Evolutionary conservation across 2,888 invertebrate genomes (phyloP), one percentile per base, ranked within the genome.

Genomic region (Apodemia duryi): DNA sequence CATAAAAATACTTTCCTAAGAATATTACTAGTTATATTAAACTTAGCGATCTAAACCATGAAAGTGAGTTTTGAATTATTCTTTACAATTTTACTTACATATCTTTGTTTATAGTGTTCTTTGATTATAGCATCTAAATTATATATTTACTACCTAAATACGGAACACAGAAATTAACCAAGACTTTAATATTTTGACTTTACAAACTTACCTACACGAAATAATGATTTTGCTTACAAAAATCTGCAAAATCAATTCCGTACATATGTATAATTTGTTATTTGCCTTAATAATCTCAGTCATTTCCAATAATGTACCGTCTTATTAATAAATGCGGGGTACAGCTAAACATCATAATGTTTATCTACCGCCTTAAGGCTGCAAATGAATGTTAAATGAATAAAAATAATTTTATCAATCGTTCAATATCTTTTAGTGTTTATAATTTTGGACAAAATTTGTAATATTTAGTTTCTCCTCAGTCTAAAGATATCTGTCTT

Each of bases 141-240:
- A 57, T 57, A 57, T 57, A 57, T 57, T 57, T 32, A 57, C 54
- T 57, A 57, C 54, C 54, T 57, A 57, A 57, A 57, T 57, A 57
- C 32, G 28, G 29, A 57, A 57, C 32, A 32, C 11, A 57, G 54
- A 57, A 57, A 57, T 57, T 28, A 54, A 54, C 28, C 29, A 57
- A 32, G 28, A 29, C 2, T 57, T 57, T 28, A 6, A 32, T 13
- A 57, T 29, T 57, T 57, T 57, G 28, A 57, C 54, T 57, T 57
- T 57, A 57, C 32, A 32, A 57, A 32, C 13, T 46, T 11, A 43
- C 11, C 10, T 29, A 32, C 13, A 57, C 54, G 54, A 57, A 32
- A 57, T 32, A 32, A 57, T 57, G 54, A 13, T 57, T 57, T 57
- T 57, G 54, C 54, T 13, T 57, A 57, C 13, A 57, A 57, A 46